Evolutionary conservation across 1,140 invertebrate genomes (phyloP), one percentile per base, ranked within the genome.

Genomic region (Aethina tumida): DNA sequence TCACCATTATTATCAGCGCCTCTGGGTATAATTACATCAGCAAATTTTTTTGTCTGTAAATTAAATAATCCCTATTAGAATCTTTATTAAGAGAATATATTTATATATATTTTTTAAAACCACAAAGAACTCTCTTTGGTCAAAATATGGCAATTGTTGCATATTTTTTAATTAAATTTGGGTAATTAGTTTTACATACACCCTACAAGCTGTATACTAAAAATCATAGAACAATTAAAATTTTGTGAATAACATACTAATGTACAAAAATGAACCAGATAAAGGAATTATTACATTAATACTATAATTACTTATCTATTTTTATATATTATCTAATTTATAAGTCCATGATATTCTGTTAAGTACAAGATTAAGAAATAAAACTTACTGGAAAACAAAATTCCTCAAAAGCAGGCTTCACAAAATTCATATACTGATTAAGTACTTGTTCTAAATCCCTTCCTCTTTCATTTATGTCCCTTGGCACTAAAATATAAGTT

Each of bases 331-430:
- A 22, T 21, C 7, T 29, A 7, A 38, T n/a, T 25, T 6, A 15
- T n/a, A 9, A 2, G 8, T 5, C 15, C 14, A 35, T 22, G 14
- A 24, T 6, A 13, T 24, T 2, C 10, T 4, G 3, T 13, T 5
- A 26, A 20, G 16, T 27, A 29, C 10, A 36, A 7, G 27, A 6
- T 36, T 10, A 38, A 29, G 6, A 2, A 17, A 20, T 26, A 16
- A 22, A 18, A 72, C 75, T 78, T 70, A 92, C 88, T 26, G 96
- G 96, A 49, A 94, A 75, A 64, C 95, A 99, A 68, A 99, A 99
- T 64, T 99, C 95, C 64, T 99, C 96, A 69, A 99, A 99, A 1
- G 95, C 94, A 22, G 95, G 95, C 62, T 99, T 98, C 1, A 98
- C 95, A 60, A 86, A 92, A 55, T 84, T 91, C 74, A 93, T 96